Base-by-base conservation (phyloP, 1,140 invertebrate species). In the Phenacoccus solenopsis region DNA sequence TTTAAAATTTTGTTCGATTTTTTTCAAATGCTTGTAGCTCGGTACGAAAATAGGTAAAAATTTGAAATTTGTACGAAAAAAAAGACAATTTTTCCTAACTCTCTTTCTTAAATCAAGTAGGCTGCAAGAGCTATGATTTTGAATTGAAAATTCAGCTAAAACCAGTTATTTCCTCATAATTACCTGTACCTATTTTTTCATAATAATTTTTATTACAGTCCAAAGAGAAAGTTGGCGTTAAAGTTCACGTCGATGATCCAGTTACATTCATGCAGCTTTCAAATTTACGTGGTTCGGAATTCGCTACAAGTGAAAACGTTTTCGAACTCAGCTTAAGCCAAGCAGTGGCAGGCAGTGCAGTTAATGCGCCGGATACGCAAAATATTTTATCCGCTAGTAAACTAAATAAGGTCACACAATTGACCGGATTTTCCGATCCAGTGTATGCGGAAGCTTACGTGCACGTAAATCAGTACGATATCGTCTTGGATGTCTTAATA, bases 391-490 rank as follows among this genome's bases (percentile, higher is more conserved):
- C 82, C 5, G 82, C 83, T 0, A 87, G 80, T 72, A 87, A 90
- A 76, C 78, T 90, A 49, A 89, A 88, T 71, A 90, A 97, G 82
- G 94, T 98, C 22, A 96, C 94, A n/a, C 97, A 99, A 79, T 82
- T 99, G 72, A 98, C 97, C n/a, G 98, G 97, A 21, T 98, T 98
- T 80, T 98, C 94, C 0, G 98, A 99, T 82, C 96, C 98, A 0
- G 94, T 99, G 49, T 99, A 99, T 80, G 91, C 96, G 12, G 98
- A 99, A 81, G 96, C 97, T 22, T 96, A 99, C 77, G 96, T 99
- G 0, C 90, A 99, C 79, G 96, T 99, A 68, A 99, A 99, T 81
- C 96, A 99, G 80, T 99, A 98, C 79, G 95, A 98, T 76, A 97
- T 98, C 76, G 93, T 96, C 32, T 81, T 98, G n/a, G 95, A 98